These are phyloP conservation scores for Hedya salicella DNA, from an alignment of 2,888 invertebrate genomes.

Conservation along the genomic window DNA sequence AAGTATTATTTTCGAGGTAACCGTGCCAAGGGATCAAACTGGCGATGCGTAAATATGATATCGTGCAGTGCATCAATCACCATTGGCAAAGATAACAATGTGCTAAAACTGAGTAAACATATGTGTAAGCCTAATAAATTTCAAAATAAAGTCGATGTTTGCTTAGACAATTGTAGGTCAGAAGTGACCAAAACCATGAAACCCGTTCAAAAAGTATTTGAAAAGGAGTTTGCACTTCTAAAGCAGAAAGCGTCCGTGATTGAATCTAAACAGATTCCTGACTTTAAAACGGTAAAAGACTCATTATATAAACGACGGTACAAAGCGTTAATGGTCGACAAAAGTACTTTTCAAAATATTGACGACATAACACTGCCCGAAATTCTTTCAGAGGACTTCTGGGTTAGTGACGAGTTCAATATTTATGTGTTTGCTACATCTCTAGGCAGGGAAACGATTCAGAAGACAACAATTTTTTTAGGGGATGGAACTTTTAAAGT, in stretches of 20 bases:
- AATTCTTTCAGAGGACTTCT: conserved; percentile 9
- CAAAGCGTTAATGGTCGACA: conserved; percentile 1
- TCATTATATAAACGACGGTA: conserved; percentile 4
- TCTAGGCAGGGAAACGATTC: not conserved
- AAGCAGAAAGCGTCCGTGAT: conserved; percentile 2
- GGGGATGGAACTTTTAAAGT: conserved; percentile 9
- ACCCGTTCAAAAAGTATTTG: not conserved
- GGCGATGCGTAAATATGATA: conserved; percentile 6
- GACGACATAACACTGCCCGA: conserved; percentile 18
- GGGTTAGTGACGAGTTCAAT: not conserved
- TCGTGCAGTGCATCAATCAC: conserved; percentile 2
- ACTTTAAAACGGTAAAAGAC: conserved; percentile 6
- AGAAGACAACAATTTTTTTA: not conserved
- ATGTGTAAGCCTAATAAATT: conserved; percentile 41
- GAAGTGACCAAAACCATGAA: conserved; percentile 2
- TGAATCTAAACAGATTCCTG: conserved; percentile 2
- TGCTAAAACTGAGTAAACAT: conserved; percentile 12
- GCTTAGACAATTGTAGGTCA: not conserved
- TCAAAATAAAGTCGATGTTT: not conserved
- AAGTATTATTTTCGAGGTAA: not conserved
- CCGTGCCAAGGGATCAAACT: conserved; percentile 10
- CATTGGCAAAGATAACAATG: conserved; percentile 10
- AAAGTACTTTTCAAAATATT: conserved; percentile 9
- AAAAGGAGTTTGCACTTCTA: not conserved
- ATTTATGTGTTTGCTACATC: conserved; percentile 6